Conservation (phyloP, 2,113 vertebrate genomes). For the Siphamia tubifer region DNA sequence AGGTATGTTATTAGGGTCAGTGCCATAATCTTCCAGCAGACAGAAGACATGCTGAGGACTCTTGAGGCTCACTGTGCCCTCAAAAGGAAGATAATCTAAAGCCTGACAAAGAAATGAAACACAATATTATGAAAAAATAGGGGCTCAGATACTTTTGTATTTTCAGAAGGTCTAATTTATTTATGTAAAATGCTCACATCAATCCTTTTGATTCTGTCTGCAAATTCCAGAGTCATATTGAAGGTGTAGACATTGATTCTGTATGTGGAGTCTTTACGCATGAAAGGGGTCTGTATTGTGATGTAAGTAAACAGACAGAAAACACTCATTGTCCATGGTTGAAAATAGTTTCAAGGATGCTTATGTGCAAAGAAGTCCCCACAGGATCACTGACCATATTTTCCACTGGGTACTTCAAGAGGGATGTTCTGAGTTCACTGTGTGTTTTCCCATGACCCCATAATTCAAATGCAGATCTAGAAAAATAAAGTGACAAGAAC, state of each 20-base stretch:
- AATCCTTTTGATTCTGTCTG: slow-evolving; percentile 90
- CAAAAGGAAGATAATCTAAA: slow-evolving; percentile 92
- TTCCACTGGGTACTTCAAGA: slow-evolving; percentile 85
- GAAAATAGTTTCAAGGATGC: background rate
- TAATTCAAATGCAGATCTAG: slow-evolving; percentile 94
- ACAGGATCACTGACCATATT: slow-evolving; percentile 83
- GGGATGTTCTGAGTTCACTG: slow-evolving; percentile 85
- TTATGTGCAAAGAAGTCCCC: background rate
- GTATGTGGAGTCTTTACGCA: slow-evolving; percentile 88
- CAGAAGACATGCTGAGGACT: slow-evolving; percentile 90
- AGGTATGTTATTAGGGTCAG: slow-evolving; percentile 89
- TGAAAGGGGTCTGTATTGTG: slow-evolving; percentile 82
- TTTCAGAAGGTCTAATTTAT: too few species aligned
- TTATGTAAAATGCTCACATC: slow-evolving; percentile 89
- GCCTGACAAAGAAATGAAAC: slow-evolving; percentile 73
- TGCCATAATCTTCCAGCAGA: slow-evolving; percentile 93
- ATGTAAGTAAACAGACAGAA: background rate
- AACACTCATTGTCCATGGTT: background rate
- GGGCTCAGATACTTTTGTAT: too few species aligned
- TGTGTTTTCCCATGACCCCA: slow-evolving; percentile 91
- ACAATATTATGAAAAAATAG: background rate
- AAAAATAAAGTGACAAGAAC: slow-evolving; percentile 23
- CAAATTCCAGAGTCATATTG: slow-evolving; percentile 92
- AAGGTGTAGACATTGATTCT: slow-evolving; percentile 94
- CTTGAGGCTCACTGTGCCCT: slow-evolving; percentile 92